A percentile compares a stretch with the other conserved stretches of the same genome.
Evolutionary conservation across 2,113 vertebrate species (phyloP).

Genomic region (Chlamydotis undulata): DNA sequence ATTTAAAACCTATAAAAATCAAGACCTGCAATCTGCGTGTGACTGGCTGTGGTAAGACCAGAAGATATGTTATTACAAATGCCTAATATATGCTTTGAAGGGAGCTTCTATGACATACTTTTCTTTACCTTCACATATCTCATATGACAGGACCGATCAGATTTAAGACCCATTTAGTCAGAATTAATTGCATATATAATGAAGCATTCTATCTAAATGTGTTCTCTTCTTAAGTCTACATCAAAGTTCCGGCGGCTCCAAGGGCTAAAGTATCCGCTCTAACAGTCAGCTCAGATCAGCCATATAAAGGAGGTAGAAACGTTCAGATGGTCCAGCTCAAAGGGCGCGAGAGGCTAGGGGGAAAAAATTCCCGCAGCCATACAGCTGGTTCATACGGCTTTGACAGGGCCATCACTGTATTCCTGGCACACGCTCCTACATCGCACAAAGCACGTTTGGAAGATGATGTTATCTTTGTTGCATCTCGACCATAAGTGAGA

Average conservation of each 20-base stretch:
- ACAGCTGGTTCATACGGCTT: slow-evolving; percentile 49
- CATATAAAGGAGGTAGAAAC: neutral
- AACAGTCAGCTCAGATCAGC: slow-evolving; percentile 6
- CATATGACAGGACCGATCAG: neutral
- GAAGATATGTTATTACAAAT: neutral
- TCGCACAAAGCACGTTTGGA: slow-evolving; percentile 38
- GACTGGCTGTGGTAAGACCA: neutral
- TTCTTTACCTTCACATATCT: neutral
- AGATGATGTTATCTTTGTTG: slow-evolving; percentile 41
- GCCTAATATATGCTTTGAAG: neutral
- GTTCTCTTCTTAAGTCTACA: neutral
- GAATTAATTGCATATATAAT: neutral
- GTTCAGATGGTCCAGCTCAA: slow-evolving; percentile 50
- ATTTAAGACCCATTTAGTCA: neutral
- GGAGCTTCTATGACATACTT: neutral
- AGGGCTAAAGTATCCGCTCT: neutral
- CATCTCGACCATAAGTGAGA: neutral
- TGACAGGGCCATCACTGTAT: slow-evolving; percentile 33
- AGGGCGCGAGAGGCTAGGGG: neutral
- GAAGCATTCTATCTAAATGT: neutral
- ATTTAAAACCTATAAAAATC: neutral
- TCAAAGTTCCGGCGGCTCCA: neutral
- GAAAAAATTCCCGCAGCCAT: neutral
- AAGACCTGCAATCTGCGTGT: neutral
- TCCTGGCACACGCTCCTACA: slow-evolving; percentile 49